Percentiles rank a stretch among this genome's conserved stretches.
phyloP scores from a whole-genome alignment of 2,888 invertebrate genomes.

The Drosophila neutralis region DNA sequence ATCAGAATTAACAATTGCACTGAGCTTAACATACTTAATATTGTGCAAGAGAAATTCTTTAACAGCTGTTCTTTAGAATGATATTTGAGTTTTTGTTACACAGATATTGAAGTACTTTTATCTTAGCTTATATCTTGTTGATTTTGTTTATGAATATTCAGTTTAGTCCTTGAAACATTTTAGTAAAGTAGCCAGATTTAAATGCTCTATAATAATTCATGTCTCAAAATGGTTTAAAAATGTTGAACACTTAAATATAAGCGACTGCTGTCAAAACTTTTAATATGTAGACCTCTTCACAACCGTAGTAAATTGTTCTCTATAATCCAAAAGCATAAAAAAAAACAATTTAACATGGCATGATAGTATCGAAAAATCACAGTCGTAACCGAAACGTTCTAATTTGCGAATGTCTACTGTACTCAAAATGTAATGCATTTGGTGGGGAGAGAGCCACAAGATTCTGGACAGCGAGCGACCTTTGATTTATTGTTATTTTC shows the following conservation, averaged over 20 bases:
- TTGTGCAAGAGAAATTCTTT: background rate
- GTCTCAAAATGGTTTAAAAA: background rate
- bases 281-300: no score
- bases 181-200: background rate
- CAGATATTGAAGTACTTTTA: background rate
- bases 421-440: conserved; percentile 48
- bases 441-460: background rate
- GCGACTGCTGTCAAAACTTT: background rate
- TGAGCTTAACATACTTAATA: background rate
- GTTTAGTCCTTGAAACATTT: background rate
- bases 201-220: no score
- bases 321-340: background rate
- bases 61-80: no score
- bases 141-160: background rate
- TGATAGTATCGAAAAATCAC: background rate
- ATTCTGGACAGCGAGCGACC: conserved; percentile 54
- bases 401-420: conserved; percentile 11
- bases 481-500: conserved; percentile 80
- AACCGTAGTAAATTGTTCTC: background rate
- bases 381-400: background rate
- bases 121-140: no score
- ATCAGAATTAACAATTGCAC: background rate
- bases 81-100: background rate
- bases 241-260: background rate
- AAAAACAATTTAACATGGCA: background rate